Base-by-base conservation (phyloP, 2,797 vertebrate species). In the Protonibea diacanthus region DNA sequence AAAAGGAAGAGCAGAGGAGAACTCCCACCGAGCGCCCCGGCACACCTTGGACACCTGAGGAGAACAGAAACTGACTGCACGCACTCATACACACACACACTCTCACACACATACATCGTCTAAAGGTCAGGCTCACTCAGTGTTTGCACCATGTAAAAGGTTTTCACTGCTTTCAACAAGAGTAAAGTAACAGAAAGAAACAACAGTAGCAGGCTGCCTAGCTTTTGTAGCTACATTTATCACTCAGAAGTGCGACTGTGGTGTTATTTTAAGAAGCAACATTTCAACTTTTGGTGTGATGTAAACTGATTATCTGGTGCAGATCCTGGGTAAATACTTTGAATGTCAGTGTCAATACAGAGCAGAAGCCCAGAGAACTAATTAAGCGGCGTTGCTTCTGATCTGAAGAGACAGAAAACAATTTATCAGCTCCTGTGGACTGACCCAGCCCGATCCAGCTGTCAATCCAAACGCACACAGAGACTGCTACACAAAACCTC, bases 11-110 rank as follows among this genome's bases (percentile, higher is more conserved):
- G 79, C 93, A 44, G 93, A 90, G 17, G 93, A 92, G 3, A 96
- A 97, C 75, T 95, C 95, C 86, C 96, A 97, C 44, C 93, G 98
- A 27, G 91, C 94, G 25, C 98, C 98, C 44, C 95, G 98, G 77
- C 97, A 99, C 62, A 91, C 95, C 23, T 87, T 78, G 83, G 93
- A 91, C 83, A 96, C 96, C 89, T 97, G 95, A 97, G 81, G 78
- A 69, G 62, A 72, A 68, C 65, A 71, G 71, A 85, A 69, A 86
- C 60, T 58, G 57, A 81, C 79, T 51, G 33, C 23, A 73, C 21
- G 45, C 60, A 48, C 10, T 20, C 15, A 60, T 29, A 25, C 20
- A 67, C 25, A 27, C 21, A 60, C 73, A 64, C 48, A 71, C 71
- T 68, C 59, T 67, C 21, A 71, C 62, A 78, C 57, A 56, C 21